Base-by-base conservation (phyloP, 2,113 vertebrate genomes). In the Nycticorax nycticorax region DNA sequence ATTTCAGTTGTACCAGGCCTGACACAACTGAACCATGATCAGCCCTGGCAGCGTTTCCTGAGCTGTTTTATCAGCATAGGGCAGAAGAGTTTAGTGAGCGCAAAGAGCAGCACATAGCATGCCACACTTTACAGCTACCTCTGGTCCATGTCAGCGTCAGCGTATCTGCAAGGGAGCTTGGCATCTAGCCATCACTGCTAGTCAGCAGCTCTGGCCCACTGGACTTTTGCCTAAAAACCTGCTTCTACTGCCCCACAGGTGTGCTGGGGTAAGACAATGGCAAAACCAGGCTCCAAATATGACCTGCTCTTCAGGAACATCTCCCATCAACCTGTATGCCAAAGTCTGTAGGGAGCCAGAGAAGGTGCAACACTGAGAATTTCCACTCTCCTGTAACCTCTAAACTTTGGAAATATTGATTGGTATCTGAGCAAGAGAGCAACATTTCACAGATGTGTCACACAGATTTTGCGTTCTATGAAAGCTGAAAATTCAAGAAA, bases 11-110 rank as follows among this genome's bases (percentile, higher is more conserved):
- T 89, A 66, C 77, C 23, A 84, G 83, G 53, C 57, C 62, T 89
- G 80, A 89, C 89, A 75, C 57, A 41, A 72, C 39, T 91, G 83
- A 91, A 91, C 94, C 73, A 39, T 85, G 73, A 87, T 48, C 91
- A 64, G 53, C 50, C 41, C 81, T 72, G 80, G 57, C 80, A 94
- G 45, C 8, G 32, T 67, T 88, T 93, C 37, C 59, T 32, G 72
- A 67, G 73, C 63, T 56, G 45, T 73, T 95, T 96, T 96, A 95
- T 93, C 86, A 83, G 79, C 48, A 12, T 0, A 48, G 91, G 90
- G 56, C 88, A 91, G 68, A 47, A 91, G 27, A 8, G 72, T 89
- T 94, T 48, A 86, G 72, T n/a, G 90, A 67, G 90, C 64, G 79
- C 95, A 97, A 95, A 93, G 94, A 95, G 56, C 81, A 94, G 30